phyloP scores from a whole-genome alignment of 2,888 invertebrate species.

The Lymantria dispar region DNA sequence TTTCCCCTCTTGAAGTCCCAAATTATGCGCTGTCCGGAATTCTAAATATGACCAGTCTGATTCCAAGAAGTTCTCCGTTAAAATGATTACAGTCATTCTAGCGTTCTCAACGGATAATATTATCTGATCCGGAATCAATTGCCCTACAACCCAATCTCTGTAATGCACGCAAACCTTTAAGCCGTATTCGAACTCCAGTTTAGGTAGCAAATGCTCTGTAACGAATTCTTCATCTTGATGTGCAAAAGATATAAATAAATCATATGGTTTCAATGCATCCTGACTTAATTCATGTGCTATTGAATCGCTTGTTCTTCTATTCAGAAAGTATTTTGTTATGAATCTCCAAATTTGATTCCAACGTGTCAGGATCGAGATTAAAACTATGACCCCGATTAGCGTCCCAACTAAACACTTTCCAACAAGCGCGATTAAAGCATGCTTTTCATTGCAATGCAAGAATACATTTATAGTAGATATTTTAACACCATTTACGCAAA shows the following conservation, averaged over 20 bases:
- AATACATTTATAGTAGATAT: neutral
- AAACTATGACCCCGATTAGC: neutral
- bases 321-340: neutral
- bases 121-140: neutral
- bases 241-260: neutral
- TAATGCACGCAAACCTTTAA: neutral
- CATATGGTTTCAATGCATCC: neutral
- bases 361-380: neutral
- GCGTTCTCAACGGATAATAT: neutral
- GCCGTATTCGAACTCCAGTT: neutral
- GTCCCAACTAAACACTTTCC: neutral
- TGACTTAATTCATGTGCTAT: neutral
- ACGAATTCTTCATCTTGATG: neutral
- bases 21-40: neutral
- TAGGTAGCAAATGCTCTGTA: neutral
- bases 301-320: neutral
- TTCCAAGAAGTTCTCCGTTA: neutral
- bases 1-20: neutral
- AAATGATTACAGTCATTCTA: neutral
- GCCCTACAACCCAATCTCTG: neutral
- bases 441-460: neutral
- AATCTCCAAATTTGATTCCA: neutral
- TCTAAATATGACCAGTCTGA: neutral
- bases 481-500: neutral
- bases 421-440: neutral